A percentile compares a stretch with the other conserved stretches of the same genome.
These are phyloP conservation scores for Trisateles emortualis DNA, from an alignment of 2,888 invertebrate genomes.

Conservation along the genomic window DNA sequence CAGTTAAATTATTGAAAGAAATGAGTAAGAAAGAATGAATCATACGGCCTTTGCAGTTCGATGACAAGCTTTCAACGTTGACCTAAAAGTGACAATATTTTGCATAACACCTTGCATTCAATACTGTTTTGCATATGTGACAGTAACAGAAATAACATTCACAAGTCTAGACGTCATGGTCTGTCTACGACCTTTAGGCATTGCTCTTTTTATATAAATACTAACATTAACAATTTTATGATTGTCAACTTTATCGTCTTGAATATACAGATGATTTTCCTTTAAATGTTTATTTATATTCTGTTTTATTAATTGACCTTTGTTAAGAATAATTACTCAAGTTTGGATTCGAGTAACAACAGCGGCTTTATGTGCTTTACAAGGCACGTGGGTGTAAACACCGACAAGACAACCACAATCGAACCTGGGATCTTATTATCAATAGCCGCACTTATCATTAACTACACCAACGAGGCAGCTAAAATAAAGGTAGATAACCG, in stretches of 20 bases:
- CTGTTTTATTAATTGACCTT: constrained; percentile 30
- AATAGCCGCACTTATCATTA: too few relatives aligned
- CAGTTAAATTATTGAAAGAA: too few relatives aligned
- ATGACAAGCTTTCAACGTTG: neutral
- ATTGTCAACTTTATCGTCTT: constrained; percentile 4
- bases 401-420: too few relatives aligned
- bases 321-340: constrained; percentile 20
- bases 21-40: too few relatives aligned
- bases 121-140: constrained; percentile 16
- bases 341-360: constrained; percentile 21
- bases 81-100: constrained; percentile 10
- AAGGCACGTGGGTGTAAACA: too few relatives aligned
- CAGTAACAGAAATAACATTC: constrained; percentile 21
- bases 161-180: constrained; percentile 33
- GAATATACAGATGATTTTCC: constrained; percentile 14
- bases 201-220: constrained; percentile 13
- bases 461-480: too few relatives aligned
- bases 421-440: too few relatives aligned
- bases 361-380: too few relatives aligned
- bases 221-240: neutral
- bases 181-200: constrained; percentile 31
- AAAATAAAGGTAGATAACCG: too few relatives aligned
- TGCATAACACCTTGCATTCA: constrained; percentile 22
- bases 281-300: constrained; percentile 16
- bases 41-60: too few relatives aligned